Evolutionary conservation across 2,888 invertebrate genomes (phyloP).

Genomic region (Spisula solida): DNA sequence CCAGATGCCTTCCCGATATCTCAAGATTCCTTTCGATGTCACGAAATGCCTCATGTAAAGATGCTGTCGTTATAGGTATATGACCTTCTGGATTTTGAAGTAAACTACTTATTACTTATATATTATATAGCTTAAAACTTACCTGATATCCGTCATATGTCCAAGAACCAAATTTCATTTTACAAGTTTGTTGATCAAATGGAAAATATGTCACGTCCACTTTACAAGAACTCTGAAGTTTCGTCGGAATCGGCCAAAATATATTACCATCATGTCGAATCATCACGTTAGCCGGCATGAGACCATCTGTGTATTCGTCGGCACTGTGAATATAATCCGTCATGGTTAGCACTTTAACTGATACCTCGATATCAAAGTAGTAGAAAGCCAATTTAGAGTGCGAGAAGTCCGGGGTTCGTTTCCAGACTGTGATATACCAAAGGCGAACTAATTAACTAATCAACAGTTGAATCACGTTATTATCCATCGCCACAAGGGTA

Average conservation of each 20-base stretch:
- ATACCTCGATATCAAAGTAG: background rate
- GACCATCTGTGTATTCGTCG: slow-evolving; percentile 89
- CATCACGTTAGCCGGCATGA: slow-evolving; percentile 89
- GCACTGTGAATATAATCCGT: slow-evolving; percentile 86
- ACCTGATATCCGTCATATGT: slow-evolving; percentile 88
- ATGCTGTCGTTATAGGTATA: too few relatives aligned
- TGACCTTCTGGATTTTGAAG: too few relatives aligned
- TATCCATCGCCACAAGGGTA: too few relatives aligned
- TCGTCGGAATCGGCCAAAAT: slow-evolving; percentile 90
- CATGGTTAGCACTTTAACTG: background rate
- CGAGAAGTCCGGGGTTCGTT: too few relatives aligned
- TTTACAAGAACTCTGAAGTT: slow-evolving; percentile 89
- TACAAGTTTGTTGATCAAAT: slow-evolving; percentile 89
- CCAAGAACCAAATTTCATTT: slow-evolving; percentile 89
- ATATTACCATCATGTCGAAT: slow-evolving; percentile 89
- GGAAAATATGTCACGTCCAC: slow-evolving; percentile 89
- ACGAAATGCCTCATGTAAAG: too few relatives aligned
- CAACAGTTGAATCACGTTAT: too few relatives aligned
- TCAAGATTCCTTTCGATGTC: too few relatives aligned
- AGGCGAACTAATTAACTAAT: too few relatives aligned
- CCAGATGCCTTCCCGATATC: too few relatives aligned
- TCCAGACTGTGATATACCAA: too few relatives aligned
- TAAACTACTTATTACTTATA: too few relatives aligned
- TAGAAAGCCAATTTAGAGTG: too few relatives aligned
- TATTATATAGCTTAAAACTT: background rate